Evolutionary conservation across 2,113 vertebrate species (phyloP).

Genomic region (Mustela lutreola): DNA sequence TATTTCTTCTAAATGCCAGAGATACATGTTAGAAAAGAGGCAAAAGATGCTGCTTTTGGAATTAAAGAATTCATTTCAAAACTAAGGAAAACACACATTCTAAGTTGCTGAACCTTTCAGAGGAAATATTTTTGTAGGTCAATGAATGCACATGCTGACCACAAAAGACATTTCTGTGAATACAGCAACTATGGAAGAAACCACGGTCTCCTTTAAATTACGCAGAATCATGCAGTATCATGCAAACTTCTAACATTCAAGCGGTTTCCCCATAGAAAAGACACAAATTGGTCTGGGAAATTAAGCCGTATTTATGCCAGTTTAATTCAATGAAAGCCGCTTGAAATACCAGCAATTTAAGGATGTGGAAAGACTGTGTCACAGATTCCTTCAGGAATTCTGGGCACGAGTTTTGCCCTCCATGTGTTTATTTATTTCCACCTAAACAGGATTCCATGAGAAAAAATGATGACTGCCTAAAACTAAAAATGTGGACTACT

Average conservation of each 20-base stretch:
- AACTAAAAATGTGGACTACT: neutral
- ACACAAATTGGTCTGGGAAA: neutral
- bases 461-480: neutral
- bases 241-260: neutral
- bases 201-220: neutral
- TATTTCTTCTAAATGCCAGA: neutral
- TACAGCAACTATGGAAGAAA: neutral
- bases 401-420: neutral
- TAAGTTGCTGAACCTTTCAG: neutral
- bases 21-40: neutral
- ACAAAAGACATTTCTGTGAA: neutral
- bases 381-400: neutral
- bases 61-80: slow-evolving; percentile 1
- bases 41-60: neutral
- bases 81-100: neutral
- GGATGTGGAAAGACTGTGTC: neutral
- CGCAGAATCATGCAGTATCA: neutral
- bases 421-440: slow-evolving; percentile 21
- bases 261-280: neutral
- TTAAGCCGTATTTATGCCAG: neutral
- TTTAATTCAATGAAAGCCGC: neutral
- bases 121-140: neutral
- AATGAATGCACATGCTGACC: neutral
- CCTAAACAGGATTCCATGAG: neutral
- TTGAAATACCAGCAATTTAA: neutral